Evolutionary conservation across 1,140 invertebrate species (phyloP).

Genomic region (Orchestia grillus): DNA sequence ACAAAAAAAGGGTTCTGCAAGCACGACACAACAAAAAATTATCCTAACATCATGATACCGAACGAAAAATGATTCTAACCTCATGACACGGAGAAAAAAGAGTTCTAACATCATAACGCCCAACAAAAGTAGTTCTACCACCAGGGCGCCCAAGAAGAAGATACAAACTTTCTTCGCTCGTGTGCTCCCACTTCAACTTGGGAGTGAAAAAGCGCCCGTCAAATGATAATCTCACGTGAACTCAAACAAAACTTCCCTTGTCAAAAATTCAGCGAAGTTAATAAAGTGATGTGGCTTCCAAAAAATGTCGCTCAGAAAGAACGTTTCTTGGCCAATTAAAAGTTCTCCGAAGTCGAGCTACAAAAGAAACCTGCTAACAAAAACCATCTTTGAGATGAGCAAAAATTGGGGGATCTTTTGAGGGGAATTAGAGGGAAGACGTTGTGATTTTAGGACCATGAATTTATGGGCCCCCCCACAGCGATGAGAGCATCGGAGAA

Average conservation of each 20-base stretch:
- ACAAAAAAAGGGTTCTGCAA: too few relatives aligned
- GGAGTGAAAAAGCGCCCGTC: neutral
- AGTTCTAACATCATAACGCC: neutral
- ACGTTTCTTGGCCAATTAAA: conserved; percentile 47
- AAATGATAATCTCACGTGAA: conserved; percentile 32
- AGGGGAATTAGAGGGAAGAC: conserved; percentile 46
- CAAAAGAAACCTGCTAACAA: conserved; percentile 23
- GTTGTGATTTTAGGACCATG: conserved; percentile 24
- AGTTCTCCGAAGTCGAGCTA: neutral
- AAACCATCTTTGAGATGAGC: conserved; percentile 35
- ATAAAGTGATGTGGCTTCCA: conserved; percentile 41
- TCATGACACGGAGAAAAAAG: too few relatives aligned
- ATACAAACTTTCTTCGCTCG: neutral
- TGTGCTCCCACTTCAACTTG: neutral
- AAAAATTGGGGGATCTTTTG: conserved; percentile 1
- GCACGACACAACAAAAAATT: too few relatives aligned
- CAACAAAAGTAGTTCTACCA: neutral
- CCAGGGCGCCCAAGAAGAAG: neutral
- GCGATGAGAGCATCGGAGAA: neutral
- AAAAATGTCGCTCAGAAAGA: conserved; percentile 11
- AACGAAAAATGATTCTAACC: too few relatives aligned
- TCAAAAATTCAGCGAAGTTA: conserved; percentile 50
- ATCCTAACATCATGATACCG: too few relatives aligned
- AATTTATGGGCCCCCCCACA: neutral
- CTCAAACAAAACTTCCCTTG: conserved; percentile 44